Conservation (phyloP, 2,888 invertebrate species). For the Molorchus minor region DNA sequence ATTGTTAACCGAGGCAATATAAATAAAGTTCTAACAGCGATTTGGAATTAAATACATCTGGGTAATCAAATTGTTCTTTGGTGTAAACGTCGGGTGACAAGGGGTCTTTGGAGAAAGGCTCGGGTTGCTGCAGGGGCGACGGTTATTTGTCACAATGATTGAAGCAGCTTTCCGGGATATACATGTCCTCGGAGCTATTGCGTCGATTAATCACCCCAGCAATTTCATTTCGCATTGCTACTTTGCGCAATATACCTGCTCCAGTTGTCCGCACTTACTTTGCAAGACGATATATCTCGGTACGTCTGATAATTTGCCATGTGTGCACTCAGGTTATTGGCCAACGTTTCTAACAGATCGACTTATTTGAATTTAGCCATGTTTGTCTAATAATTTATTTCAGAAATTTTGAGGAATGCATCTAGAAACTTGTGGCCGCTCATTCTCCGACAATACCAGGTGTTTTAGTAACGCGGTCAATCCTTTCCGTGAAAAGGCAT, state of each 20-base stretch:
- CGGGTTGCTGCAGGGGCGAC: conserved; percentile 39
- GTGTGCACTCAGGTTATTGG: too few relatives aligned
- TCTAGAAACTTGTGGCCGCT: too few relatives aligned
- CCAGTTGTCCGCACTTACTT: conserved; percentile 16
- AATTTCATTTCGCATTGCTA: conserved; percentile 57
- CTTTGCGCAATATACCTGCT: conserved; percentile 37
- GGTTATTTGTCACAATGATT: conserved; percentile 62
- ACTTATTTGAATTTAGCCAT: too few relatives aligned
- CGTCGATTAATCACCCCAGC: conserved; percentile 60
- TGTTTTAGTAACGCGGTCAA: too few relatives aligned
- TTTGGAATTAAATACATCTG: conserved; percentile 31
- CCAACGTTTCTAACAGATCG: too few relatives aligned
- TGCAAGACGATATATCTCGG: not conserved
- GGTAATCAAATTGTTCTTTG: conserved; percentile 41
- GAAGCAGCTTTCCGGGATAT: conserved; percentile 59
- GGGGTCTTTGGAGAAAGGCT: conserved; percentile 19
- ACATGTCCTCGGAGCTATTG: conserved; percentile 61
- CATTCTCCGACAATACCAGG: too few relatives aligned
- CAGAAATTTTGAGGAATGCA: too few relatives aligned
- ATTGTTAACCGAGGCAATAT: conserved; percentile 13
- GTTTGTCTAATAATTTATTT: too few relatives aligned
- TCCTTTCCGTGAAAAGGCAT: too few relatives aligned
- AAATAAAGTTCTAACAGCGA: conserved; percentile 21
- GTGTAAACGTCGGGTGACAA: conserved; percentile 28
- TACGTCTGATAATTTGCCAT: too few relatives aligned